Conservation (phyloP, 2,797 vertebrate genomes). For the Tolypeutes matacus region DNA sequence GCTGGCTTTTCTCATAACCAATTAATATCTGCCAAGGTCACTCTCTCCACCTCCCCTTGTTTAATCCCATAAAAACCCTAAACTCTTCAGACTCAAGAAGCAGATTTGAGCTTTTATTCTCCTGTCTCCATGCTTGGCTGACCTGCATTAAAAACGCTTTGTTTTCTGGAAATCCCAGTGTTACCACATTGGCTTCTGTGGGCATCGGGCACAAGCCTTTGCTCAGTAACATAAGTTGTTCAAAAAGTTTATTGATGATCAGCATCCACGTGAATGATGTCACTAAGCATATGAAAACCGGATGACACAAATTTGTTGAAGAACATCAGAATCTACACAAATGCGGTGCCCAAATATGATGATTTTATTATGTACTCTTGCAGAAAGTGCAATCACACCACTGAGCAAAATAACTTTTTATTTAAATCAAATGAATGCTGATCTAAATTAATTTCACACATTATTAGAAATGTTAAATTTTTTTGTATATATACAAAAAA, state of each 20-base stretch:
- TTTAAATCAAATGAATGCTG: conserved; percentile 30
- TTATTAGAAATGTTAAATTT: conserved; percentile 46
- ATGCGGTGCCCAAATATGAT: not conserved
- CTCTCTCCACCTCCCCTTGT: too few species aligned
- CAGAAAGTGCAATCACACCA: not conserved
- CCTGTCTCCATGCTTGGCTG: too few species aligned
- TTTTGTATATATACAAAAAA: not conserved
- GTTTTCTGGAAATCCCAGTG: too few species aligned
- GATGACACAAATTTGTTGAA: not conserved
- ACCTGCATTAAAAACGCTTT: too few species aligned
- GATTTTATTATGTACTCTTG: not conserved
- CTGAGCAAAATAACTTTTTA: conserved; percentile 29
- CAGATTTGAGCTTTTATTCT: too few species aligned
- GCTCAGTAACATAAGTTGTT: not conserved
- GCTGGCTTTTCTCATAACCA: too few species aligned
- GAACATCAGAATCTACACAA: not conserved
- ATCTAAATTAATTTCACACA: conserved; percentile 46
- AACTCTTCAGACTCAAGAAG: too few species aligned
- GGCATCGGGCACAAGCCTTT: too few species aligned
- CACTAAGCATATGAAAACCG: not conserved
- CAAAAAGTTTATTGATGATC: not conserved
- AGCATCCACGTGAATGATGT: not conserved
- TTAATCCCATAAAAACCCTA: too few species aligned
- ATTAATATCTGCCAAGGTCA: too few species aligned
- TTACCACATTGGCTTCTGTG: too few species aligned